phyloP scores from a whole-genome alignment of 2,888 invertebrate genomes.

The Dastarcus helophoroides region DNA sequence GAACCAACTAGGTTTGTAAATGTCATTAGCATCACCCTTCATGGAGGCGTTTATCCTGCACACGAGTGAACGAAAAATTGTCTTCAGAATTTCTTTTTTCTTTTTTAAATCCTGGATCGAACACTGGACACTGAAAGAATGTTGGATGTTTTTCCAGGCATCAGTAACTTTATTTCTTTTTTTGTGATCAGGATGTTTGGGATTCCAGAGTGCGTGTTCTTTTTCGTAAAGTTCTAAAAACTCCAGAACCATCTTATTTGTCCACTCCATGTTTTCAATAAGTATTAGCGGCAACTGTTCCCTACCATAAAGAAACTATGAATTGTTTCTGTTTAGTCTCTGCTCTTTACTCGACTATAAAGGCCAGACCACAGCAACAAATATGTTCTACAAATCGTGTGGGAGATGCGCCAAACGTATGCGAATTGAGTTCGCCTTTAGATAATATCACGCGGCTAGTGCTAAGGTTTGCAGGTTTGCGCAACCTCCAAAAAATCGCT shows the following conservation, averaged over 20 bases:
- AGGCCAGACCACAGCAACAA: no score
- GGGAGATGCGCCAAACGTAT: no score
- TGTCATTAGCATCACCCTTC: neutral
- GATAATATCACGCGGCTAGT: no score
- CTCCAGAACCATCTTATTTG: neutral
- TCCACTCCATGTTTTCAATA: no score
- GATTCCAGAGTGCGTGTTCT: conserved; percentile 3
- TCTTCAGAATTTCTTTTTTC: conserved; percentile 2
- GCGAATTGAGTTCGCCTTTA: no score
- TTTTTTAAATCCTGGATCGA: conserved; percentile 1
- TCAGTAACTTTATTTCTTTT: neutral
- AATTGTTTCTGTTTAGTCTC: no score
- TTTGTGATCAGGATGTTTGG: neutral
- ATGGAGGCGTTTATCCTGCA: neutral
- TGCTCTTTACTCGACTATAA: no score
- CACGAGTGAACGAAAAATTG: neutral
- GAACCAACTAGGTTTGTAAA: conserved; percentile 4
- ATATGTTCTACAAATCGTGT: no score
- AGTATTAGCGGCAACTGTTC: no score
- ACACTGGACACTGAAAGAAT: neutral
- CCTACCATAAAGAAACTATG: no score
- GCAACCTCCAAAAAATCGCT: no score
- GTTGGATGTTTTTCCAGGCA: neutral
- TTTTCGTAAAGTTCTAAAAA: conserved; percentile 1
- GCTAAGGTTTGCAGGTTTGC: no score